Evolutionary conservation across 2,113 vertebrate genomes (phyloP).

Genomic region (Hippocampus mohnikei): DNA sequence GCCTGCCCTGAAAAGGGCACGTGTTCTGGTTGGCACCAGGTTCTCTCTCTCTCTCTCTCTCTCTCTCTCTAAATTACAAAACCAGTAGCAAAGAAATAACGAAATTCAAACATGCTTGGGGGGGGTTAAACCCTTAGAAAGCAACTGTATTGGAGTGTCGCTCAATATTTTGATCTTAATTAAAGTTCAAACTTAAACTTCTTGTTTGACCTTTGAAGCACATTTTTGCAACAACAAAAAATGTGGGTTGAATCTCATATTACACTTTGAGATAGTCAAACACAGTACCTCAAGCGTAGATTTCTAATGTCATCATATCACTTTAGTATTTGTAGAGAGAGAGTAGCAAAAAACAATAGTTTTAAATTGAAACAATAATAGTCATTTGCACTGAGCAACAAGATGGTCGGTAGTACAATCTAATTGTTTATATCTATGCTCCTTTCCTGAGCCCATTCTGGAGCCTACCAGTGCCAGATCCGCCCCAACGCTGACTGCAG

Average conservation of each 20-base stretch:
- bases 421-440: not conserved
- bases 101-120: not conserved
- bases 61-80: no score
- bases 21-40: no score
- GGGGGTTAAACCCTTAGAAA: not conserved
- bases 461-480: slow-evolving; percentile 9
- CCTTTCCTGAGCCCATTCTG: slow-evolving; percentile 15
- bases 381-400: not conserved
- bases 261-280: not conserved
- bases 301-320: not conserved
- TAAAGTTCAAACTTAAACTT: not conserved
- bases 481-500: slow-evolving; percentile 24
- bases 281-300: not conserved
- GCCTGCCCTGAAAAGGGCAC: no score
- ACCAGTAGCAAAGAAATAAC: not conserved
- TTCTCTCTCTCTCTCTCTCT: no score
- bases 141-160: no score
- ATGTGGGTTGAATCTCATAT: not conserved
- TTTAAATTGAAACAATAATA: not conserved
- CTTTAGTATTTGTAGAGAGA: not conserved
- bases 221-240: not conserved
- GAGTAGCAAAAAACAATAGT: not conserved
- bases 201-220: not conserved
- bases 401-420: not conserved
- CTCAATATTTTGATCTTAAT: no score